These are phyloP conservation scores for Dasysyrphus albostriatus DNA, from an alignment of 2,888 invertebrate genomes.

Conservation along the genomic window DNA sequence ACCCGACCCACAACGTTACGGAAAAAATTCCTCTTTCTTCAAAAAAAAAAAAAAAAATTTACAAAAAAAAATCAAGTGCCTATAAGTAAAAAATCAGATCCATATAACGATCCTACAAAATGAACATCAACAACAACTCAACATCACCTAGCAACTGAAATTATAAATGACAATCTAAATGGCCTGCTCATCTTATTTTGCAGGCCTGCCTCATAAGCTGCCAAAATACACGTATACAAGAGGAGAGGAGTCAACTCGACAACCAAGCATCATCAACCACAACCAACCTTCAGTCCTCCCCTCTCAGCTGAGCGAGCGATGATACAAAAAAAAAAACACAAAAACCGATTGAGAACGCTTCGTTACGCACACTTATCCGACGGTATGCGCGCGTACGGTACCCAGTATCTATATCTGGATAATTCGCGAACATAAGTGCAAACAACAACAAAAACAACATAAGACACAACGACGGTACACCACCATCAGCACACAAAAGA, in stretches of 20 bases:
- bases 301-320: neutral
- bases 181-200: conserved; percentile 71
- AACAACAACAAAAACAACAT: conserved; percentile 45
- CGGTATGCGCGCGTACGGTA: conserved; percentile 65
- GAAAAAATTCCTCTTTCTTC: conserved; percentile 26
- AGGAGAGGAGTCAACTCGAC: conserved; percentile 52
- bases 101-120: conserved; percentile 59
- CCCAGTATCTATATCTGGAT: conserved; percentile 71
- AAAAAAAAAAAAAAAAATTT: conserved; percentile 8
- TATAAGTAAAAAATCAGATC: conserved; percentile 43
- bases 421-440: conserved; percentile 75
- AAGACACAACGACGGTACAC: conserved; percentile 62
- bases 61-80: neutral
- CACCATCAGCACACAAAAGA: conserved; percentile 51
- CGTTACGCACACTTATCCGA: conserved; percentile 75
- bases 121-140: conserved; percentile 57
- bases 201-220: conserved; percentile 61
- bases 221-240: conserved; percentile 61
- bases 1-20: conserved; percentile 43
- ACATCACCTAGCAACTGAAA: conserved; percentile 70
- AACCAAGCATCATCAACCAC: conserved; percentile 33
- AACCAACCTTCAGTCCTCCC: neutral
- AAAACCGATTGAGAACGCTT: conserved; percentile 70
- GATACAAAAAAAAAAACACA: conserved; percentile 11
- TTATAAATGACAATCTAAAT: conserved; percentile 75